Conservation (phyloP, 92 coral and sea anemone species). For the Umimayanthus kanabou region DNA sequence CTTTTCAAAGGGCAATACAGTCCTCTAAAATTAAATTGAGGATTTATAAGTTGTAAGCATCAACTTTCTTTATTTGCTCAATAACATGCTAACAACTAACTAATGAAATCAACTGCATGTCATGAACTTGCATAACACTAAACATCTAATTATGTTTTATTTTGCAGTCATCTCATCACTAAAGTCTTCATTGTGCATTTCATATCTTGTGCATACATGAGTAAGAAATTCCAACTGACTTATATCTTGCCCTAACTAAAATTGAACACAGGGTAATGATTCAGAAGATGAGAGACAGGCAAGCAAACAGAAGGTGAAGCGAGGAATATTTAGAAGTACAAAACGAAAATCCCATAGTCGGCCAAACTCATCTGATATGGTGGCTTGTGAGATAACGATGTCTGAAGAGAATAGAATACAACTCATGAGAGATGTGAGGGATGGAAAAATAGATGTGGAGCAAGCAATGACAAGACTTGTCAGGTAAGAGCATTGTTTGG, state of each 20-base stretch:
- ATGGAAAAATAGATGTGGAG: conserved; percentile 70
- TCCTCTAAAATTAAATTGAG: conserved; percentile 3
- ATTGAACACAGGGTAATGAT: conserved; percentile 20
- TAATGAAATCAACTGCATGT: background rate
- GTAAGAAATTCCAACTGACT: background rate
- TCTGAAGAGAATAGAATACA: conserved; percentile 87
- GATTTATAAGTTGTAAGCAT: background rate
- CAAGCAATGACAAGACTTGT: conserved; percentile 74
- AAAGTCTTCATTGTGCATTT: background rate
- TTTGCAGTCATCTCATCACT: background rate
- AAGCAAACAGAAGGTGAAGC: conserved; percentile 65
- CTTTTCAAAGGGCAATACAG: too few species aligned
- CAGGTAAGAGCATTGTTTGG: conserved; percentile 52
- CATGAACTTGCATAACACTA: background rate
- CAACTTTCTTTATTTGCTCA: background rate
- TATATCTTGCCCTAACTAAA: background rate
- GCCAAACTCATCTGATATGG: conserved; percentile 73
- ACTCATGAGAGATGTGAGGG: conserved; percentile 80
- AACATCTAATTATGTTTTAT: background rate
- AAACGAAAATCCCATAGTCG: conserved; percentile 75
- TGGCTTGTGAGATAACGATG: conserved; percentile 84
- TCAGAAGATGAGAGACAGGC: conserved; percentile 67
- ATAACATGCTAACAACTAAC: background rate
- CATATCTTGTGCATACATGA: too few species aligned
- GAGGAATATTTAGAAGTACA: conserved; percentile 78